Evolutionary conservation across 2,888 invertebrate species (phyloP).

Genomic region (Anaspis maculata): DNA sequence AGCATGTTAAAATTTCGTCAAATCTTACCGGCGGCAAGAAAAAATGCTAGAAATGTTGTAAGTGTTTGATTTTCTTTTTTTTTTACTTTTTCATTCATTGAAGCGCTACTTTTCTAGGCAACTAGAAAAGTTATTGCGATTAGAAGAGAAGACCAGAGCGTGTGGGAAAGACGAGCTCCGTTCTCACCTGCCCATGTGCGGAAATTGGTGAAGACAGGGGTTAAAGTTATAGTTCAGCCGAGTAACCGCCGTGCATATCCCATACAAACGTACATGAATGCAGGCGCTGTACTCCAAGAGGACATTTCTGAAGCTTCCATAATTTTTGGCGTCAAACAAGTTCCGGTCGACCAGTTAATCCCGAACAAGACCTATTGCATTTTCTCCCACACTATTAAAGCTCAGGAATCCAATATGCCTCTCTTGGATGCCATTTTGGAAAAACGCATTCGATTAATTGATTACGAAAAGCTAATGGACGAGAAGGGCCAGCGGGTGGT

Average conservation of each 20-base stretch:
- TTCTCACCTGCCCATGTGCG: constrained; percentile 88
- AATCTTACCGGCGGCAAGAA: too few relatives aligned
- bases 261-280: constrained; percentile 88
- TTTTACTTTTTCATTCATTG: too few relatives aligned
- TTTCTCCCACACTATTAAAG: constrained; percentile 99
- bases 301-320: constrained; percentile 94
- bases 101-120: too few relatives aligned
- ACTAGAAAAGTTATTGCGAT: constrained; percentile 66
- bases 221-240: constrained; percentile 95
- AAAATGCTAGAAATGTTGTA: too few relatives aligned
- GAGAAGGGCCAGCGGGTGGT: constrained; percentile 83
- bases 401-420: constrained; percentile 97
- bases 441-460: constrained; percentile 92
- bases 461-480: constrained; percentile 95
- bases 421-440: constrained; percentile 92
- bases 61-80: too few relatives aligned
- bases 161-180: constrained; percentile 94
- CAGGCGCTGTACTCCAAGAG: constrained; percentile 90
- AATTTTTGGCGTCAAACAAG: constrained; percentile 96
- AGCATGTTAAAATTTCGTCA: too few relatives aligned
- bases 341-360: constrained; percentile 83
- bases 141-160: constrained; percentile 85
- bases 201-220: constrained; percentile 75
- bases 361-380: constrained; percentile 97
- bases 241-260: constrained; percentile 97